Conservation (phyloP, 2,113 vertebrate species). For the Delphinapterus leucas region DNA sequence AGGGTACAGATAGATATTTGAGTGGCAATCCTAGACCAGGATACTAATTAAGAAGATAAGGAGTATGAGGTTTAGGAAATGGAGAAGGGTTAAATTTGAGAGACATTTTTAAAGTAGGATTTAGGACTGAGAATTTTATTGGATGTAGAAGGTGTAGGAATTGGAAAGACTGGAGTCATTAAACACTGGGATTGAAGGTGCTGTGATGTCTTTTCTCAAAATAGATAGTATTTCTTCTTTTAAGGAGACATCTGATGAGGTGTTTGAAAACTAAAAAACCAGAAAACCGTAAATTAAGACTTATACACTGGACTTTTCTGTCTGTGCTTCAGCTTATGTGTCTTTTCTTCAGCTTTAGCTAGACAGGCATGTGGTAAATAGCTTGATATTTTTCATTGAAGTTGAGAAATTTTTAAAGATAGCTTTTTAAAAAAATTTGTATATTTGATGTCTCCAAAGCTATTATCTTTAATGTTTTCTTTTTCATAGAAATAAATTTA, state of each 20-base stretch:
- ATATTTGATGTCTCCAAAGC: neutral
- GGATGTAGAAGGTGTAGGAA: neutral
- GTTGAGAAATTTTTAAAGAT: conserved; percentile 23
- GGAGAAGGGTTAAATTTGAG: neutral
- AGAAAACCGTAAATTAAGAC: neutral
- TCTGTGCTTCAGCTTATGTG: neutral
- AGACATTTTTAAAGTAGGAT: neutral
- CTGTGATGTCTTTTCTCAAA: neutral
- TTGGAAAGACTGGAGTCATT: neutral
- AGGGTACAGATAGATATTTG: neutral
- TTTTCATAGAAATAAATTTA: neutral
- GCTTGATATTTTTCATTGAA: neutral
- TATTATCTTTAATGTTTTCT: conserved; percentile 4
- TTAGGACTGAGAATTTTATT: neutral
- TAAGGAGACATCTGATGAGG: neutral
- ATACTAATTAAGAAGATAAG: neutral
- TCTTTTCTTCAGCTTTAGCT: neutral
- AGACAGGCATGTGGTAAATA: neutral
- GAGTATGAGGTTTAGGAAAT: neutral
- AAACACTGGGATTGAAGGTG: neutral
- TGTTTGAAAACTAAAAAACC: neutral
- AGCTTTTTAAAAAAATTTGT: neutral
- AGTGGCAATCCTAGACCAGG: neutral
- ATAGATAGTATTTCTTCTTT: neutral
- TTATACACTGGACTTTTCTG: neutral